phyloP scores from a whole-genome alignment of 2,797 vertebrate species.

The Halcyon smyrnensis region DNA sequence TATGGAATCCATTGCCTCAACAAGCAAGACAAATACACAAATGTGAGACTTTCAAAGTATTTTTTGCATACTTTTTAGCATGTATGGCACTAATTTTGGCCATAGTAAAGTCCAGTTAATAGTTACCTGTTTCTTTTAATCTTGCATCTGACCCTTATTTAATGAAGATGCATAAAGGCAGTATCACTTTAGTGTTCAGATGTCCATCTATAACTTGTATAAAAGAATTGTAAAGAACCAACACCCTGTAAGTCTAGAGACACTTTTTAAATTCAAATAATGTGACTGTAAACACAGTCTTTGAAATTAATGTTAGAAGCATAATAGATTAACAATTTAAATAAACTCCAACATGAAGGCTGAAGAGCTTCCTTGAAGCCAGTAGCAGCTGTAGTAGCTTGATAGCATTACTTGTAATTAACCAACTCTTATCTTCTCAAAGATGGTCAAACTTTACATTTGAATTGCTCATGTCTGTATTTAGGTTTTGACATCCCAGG shows the following conservation, averaged over 20 bases:
- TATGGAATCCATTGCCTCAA: background rate
- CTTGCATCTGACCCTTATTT: background rate
- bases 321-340: background rate
- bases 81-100: background rate
- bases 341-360: background rate
- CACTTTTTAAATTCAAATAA: background rate
- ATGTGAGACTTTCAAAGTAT: background rate
- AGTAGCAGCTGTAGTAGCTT: background rate
- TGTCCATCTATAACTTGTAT: background rate
- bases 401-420: background rate
- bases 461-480: background rate
- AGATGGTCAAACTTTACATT: background rate
- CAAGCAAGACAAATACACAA: background rate
- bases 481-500: background rate
- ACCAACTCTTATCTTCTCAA: background rate
- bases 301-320: background rate
- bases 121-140: background rate
- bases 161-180: background rate
- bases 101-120: background rate
- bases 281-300: background rate
- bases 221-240: background rate
- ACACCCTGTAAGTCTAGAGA: background rate
- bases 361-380: background rate
- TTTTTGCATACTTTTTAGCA: background rate
- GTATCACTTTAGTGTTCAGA: background rate